phyloP scores from a whole-genome alignment of 1,140 invertebrate species.

The Drosophila murphyi region DNA sequence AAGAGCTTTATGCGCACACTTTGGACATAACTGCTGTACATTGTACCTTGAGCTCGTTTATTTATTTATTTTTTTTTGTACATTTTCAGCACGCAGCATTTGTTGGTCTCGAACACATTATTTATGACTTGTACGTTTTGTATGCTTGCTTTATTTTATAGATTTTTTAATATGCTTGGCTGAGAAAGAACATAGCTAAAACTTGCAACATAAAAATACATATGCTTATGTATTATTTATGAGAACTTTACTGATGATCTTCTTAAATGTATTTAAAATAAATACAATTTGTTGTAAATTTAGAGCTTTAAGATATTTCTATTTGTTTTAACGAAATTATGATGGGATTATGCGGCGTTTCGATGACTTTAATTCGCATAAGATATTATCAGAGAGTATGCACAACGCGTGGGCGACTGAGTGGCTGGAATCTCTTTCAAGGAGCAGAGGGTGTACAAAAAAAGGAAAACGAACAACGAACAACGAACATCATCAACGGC shows the following conservation, averaged over 20 bases:
- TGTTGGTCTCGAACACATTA: conserved; percentile 66
- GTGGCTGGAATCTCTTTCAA: conserved; percentile 9
- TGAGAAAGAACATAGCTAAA: conserved; percentile 17
- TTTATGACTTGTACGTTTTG: conserved; percentile 66
- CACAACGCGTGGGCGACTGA: conserved; percentile 25
- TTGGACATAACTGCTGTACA: conserved; percentile 25
- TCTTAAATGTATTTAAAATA: conserved; percentile 27
- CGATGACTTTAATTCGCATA: conserved; percentile 30
- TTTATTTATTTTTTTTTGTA: conserved; percentile 10
- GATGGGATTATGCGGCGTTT: conserved; percentile 16
- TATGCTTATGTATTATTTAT: conserved; percentile 54
- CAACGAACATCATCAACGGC: conserved; percentile 66
- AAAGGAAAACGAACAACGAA: neutral
- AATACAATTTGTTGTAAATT: neutral
- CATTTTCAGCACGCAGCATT: conserved; percentile 65
- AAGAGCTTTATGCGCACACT: conserved; percentile 22
- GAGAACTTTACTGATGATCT: conserved; percentile 35
- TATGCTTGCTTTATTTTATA: conserved; percentile 11
- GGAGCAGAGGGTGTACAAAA: neutral
- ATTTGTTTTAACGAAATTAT: conserved; percentile 22
- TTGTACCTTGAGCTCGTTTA: conserved; percentile 54
- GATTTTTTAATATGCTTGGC: too few species aligned
- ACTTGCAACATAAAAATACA: conserved; percentile 44
- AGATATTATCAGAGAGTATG: conserved; percentile 30
- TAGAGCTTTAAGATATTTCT: conserved; percentile 9